A percentile compares a stretch with the other conserved stretches of the same genome.
Evolutionary conservation across 2,113 vertebrate genomes (phyloP).

Genomic region (Campylomormyrus numenius): DNA sequence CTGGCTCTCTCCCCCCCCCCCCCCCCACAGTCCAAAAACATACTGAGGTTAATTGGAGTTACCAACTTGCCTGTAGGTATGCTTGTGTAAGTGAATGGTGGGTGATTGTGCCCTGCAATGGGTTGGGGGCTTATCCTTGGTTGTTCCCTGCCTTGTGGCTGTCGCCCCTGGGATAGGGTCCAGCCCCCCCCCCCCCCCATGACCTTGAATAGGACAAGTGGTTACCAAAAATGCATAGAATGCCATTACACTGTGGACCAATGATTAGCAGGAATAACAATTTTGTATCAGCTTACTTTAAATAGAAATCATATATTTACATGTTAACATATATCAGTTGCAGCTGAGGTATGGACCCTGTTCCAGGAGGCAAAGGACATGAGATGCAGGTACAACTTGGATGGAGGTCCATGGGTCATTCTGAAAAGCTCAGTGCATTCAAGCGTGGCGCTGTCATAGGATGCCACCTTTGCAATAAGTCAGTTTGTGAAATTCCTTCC

Average conservation of each 20-base stretch:
- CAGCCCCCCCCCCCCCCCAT: not conserved
- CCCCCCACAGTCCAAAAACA: not conserved
- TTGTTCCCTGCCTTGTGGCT: not conserved
- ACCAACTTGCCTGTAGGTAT: not conserved
- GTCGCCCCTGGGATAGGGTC: not conserved
- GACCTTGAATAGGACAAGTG: not conserved
- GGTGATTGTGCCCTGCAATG: not conserved
- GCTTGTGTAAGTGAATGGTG: no score
- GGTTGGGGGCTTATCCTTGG: not conserved
- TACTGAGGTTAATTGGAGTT: not conserved
- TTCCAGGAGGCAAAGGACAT: not conserved
- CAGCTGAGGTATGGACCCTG: not conserved
- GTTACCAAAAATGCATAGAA: not conserved
- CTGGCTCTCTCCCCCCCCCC: no score
- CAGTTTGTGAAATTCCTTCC: no score
- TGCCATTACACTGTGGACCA: not conserved
- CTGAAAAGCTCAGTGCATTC: no score
- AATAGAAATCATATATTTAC: not conserved
- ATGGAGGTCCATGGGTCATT: not conserved
- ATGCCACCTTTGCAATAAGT: no score
- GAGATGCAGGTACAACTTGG: not conserved
- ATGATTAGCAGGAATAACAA: not conserved
- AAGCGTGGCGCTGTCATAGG: no score
- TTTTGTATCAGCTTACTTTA: not conserved
- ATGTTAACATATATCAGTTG: not conserved